Evolutionary conservation across 2,888 invertebrate genomes (phyloP).

Genomic region (Sipha maydis): DNA sequence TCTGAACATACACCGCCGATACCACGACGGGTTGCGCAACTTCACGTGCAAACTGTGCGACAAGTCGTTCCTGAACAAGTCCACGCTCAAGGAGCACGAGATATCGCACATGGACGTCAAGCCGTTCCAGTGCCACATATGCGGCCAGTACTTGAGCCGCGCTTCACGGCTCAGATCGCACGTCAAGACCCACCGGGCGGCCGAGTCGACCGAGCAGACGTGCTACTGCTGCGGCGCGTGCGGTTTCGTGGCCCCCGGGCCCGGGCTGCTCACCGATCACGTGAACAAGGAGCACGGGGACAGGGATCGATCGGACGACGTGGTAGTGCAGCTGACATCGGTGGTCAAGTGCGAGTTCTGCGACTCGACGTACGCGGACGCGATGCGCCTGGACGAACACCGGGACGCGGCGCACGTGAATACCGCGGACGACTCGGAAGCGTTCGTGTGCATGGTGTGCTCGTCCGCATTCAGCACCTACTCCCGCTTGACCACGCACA

Average conservation of each 20-base stretch:
- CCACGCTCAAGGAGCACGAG: slow-evolving; percentile 71
- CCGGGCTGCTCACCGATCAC: slow-evolving; percentile 25
- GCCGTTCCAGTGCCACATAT: slow-evolving; percentile 72
- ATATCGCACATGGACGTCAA: slow-evolving; percentile 71
- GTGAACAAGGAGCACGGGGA: slow-evolving; percentile 16
- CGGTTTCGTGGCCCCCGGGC: slow-evolving; percentile 63
- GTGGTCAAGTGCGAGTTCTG: slow-evolving; percentile 72
- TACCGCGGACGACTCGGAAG: slow-evolving; percentile 65
- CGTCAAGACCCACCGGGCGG: slow-evolving; percentile 70
- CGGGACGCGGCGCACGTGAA: slow-evolving; percentile 66
- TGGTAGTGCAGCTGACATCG: slow-evolving; percentile 35
- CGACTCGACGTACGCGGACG: slow-evolving; percentile 71
- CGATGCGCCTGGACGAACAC: slow-evolving; percentile 69
- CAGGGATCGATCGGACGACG: slow-evolving; percentile 2
- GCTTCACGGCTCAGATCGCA: slow-evolving; percentile 71
- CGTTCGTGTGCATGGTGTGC: slow-evolving; percentile 71
- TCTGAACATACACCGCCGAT: slow-evolving; percentile 70
- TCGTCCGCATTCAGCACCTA: slow-evolving; percentile 71
- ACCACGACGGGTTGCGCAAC: slow-evolving; percentile 70
- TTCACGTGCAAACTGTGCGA: slow-evolving; percentile 71
- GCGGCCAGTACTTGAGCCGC: slow-evolving; percentile 71
- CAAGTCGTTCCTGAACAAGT: slow-evolving; percentile 71
- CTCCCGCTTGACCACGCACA: slow-evolving; percentile 66
- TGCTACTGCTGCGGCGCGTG: slow-evolving; percentile 64
- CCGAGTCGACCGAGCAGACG: slow-evolving; percentile 64